A percentile compares a stretch with the other conserved stretches of the same genome.
These are phyloP conservation scores for Propsilocerus akamusi DNA, from an alignment of 1,140 invertebrate genomes.

Conservation along the genomic window DNA sequence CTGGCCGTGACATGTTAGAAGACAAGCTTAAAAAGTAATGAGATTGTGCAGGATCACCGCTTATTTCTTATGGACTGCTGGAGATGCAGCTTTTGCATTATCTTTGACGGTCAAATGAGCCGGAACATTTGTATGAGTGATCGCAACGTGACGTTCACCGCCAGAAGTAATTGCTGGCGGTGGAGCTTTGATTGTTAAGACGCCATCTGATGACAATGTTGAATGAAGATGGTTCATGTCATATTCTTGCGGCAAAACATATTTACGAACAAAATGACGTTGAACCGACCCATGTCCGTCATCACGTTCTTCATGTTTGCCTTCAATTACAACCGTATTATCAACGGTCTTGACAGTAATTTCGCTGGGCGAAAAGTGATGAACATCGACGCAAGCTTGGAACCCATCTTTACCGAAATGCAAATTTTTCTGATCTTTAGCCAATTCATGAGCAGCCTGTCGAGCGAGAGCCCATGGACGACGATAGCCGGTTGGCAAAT, in stretches of 20 bases:
- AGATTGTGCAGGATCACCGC: too few species aligned
- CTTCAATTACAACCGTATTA: conserved; percentile 43
- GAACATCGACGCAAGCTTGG: conserved; percentile 58
- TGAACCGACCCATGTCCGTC: conserved; percentile 59
- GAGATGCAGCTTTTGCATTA: conserved; percentile 9
- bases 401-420: conserved; percentile 34
- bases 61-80: too few species aligned
- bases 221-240: conserved; percentile 41
- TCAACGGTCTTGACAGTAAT: conserved; percentile 64
- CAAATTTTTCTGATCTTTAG: not conserved
- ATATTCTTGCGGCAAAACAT: conserved; percentile 46
- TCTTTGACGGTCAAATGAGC: conserved; percentile 18
- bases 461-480: not conserved
- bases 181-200: conserved; percentile 44
- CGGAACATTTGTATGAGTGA: conserved; percentile 7
- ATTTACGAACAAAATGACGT: conserved; percentile 48
- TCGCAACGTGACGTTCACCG: not conserved
- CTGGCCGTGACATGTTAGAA: too few species aligned
- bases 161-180: conserved; percentile 7
- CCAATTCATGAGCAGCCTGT: not conserved
- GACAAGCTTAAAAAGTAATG: too few species aligned
- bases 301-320: conserved; percentile 55
- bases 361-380: conserved; percentile 69
- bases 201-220: conserved; percentile 50
- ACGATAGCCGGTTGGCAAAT: not conserved